A percentile compares a stretch with the other conserved stretches of the same genome.
These are phyloP conservation scores for Calidris pugnax DNA, from an alignment of 2,113 vertebrate genomes.

Conservation along the genomic window DNA sequence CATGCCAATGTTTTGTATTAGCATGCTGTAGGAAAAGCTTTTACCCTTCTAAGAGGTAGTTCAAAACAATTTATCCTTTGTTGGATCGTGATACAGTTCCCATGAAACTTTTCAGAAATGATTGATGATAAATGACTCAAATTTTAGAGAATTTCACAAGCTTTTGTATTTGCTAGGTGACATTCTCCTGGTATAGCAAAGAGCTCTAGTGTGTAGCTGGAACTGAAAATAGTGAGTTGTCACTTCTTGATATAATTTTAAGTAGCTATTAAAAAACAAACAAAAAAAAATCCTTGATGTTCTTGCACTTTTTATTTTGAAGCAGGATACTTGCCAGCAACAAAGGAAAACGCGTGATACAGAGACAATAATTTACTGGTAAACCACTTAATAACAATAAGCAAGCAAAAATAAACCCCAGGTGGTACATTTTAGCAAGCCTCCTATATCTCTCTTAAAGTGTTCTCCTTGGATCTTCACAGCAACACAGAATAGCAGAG, in stretches of 20 bases:
- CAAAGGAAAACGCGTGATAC: background rate
- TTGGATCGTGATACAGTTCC: background rate
- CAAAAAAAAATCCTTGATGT: background rate
- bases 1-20: background rate
- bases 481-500: background rate
- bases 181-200: background rate
- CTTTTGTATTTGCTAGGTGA: background rate
- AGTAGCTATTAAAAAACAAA: background rate
- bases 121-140: background rate
- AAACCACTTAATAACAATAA: background rate
- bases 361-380: background rate
- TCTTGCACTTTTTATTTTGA: background rate
- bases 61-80: background rate
- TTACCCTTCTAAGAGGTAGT: background rate
- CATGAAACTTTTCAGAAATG: background rate
- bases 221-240: background rate
- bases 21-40: background rate
- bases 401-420: background rate
- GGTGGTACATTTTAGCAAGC: background rate
- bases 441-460: background rate
- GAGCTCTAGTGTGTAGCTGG: background rate
- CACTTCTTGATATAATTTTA: background rate
- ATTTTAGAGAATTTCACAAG: background rate
- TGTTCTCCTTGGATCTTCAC: background rate
- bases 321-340: background rate